phyloP scores from a whole-genome alignment of 2,888 invertebrate species.

The Lysandra coridon region DNA sequence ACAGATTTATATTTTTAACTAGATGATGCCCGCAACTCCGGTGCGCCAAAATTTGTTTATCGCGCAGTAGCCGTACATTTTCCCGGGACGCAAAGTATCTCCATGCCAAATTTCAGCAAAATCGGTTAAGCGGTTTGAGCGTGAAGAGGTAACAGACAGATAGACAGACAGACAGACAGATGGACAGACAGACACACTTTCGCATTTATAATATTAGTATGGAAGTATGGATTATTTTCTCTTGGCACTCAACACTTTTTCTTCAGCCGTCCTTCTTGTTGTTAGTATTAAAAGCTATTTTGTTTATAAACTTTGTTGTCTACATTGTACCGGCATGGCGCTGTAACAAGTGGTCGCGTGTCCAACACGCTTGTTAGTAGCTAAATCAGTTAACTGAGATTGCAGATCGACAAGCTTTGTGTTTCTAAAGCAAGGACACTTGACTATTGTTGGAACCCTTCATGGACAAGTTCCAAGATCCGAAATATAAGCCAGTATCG shows the following conservation, averaged over 20 bases:
- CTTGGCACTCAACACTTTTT: not conserved
- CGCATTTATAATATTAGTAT: too few species aligned
- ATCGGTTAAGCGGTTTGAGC: too few species aligned
- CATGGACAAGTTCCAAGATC: too few species aligned
- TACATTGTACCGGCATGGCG: constrained; percentile 20
- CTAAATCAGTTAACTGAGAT: constrained; percentile 23
- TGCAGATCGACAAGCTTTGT: constrained; percentile 17
- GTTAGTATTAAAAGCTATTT: not conserved
- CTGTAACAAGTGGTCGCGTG: constrained; percentile 65
- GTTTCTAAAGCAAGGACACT: not conserved
- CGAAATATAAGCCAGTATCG: too few species aligned
- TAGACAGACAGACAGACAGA: too few species aligned
- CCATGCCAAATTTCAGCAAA: too few species aligned
- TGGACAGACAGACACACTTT: too few species aligned
- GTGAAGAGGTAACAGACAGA: too few species aligned
- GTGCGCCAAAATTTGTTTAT: too few species aligned
- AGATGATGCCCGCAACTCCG: too few species aligned
- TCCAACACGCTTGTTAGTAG: constrained; percentile 32
- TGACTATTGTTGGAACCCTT: not conserved
- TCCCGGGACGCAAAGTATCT: too few species aligned
- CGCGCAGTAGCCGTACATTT: too few species aligned
- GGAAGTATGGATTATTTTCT: not conserved
- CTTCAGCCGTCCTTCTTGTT: not conserved
- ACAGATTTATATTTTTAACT: not conserved
- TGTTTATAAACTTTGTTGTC: not conserved